A percentile compares a stretch with the other conserved stretches of the same genome.
These are phyloP conservation scores for Philopotamus ludificatus DNA, from an alignment of 1,140 invertebrate species.

Conservation along the genomic window DNA sequence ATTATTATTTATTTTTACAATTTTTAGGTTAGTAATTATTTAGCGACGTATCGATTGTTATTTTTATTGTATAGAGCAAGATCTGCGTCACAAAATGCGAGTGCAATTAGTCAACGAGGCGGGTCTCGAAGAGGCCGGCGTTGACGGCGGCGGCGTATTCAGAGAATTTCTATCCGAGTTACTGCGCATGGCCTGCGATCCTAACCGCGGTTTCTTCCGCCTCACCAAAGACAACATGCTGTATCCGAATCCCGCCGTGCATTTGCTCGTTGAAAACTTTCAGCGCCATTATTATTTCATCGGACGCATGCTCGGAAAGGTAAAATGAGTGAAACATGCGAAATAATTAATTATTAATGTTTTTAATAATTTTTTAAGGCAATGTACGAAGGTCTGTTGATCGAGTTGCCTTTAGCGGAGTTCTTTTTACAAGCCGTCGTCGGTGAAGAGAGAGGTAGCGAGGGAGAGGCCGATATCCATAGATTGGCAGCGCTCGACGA, in stretches of 20 bases:
- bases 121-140: slow-evolving; percentile 90
- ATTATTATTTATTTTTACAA: not conserved
- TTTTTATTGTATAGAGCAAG: slow-evolving; percentile 67
- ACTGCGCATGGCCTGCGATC: slow-evolving; percentile 89
- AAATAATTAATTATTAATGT: not conserved
- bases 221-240: slow-evolving; percentile 89
- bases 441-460: slow-evolving; percentile 66
- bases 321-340: slow-evolving; percentile 43
- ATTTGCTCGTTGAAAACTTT: slow-evolving; percentile 80
- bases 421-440: slow-evolving; percentile 90
- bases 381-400: slow-evolving; percentile 91
- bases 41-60: not conserved
- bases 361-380: slow-evolving; percentile 61
- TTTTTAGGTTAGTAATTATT: not conserved
- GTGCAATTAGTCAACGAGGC: slow-evolving; percentile 88
- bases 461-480: slow-evolving; percentile 83
- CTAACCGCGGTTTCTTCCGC: slow-evolving; percentile 92
- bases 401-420: slow-evolving; percentile 90
- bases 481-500: slow-evolving; percentile 92
- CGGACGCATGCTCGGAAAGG: slow-evolving; percentile 91
- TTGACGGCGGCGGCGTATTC: slow-evolving; percentile 94
- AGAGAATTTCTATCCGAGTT: slow-evolving; percentile 90
- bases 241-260: slow-evolving; percentile 93
- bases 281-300: slow-evolving; percentile 94
- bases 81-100: slow-evolving; percentile 79